Evolutionary conservation across 2,888 invertebrate genomes (phyloP), one percentile per base, ranked within the genome.

Genomic region (Euphydryas editha): DNA sequence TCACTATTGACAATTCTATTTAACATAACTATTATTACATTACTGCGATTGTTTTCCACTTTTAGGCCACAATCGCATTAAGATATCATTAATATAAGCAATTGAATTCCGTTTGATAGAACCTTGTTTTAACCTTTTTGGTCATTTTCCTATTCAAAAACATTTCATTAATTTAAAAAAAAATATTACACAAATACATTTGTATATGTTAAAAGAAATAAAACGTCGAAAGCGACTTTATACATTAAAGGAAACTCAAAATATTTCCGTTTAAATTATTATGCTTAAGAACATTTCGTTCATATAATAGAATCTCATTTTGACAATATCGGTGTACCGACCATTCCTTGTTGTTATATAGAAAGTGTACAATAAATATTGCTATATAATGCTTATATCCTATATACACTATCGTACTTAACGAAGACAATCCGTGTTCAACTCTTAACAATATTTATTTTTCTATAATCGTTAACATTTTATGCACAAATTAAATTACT

Each of bases 11-110:
- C 54, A 36, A 54, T 54, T 54, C 54, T 54, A 54, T 54, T 36
- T 36, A 54, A 54, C 54, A 54, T 8, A 20, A 47, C 20, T 11
- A 24, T 21, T 21, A n/a, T 24, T 15, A 15, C n/a, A n/a, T 15
- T 15, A 11, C 15, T 24, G 20, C 13, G 18, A 51, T 24, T 24
- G 6, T 47, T 11, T 11, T 18, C 11, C 8, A 15, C 11, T 13
- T 24, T 54, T 54, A 54, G 54, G 54, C 54, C 54, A 51, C 51
- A 36, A 36, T 36, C 54, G 54, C 54, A 8, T 51, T 17, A 10
- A 36, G n/a, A 17, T 54, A 30, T 8, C 17, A 30, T 2, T 17
- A 17, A 8, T 7, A 17, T 3, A 10, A 17, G 5, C 4, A 13
- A 42, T 42, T 42, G 13, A 10, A 42, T n/a, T 42, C 15, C 42